phyloP scores from a whole-genome alignment of 2,113 vertebrate genomes.

The Stercorarius parasiticus region DNA sequence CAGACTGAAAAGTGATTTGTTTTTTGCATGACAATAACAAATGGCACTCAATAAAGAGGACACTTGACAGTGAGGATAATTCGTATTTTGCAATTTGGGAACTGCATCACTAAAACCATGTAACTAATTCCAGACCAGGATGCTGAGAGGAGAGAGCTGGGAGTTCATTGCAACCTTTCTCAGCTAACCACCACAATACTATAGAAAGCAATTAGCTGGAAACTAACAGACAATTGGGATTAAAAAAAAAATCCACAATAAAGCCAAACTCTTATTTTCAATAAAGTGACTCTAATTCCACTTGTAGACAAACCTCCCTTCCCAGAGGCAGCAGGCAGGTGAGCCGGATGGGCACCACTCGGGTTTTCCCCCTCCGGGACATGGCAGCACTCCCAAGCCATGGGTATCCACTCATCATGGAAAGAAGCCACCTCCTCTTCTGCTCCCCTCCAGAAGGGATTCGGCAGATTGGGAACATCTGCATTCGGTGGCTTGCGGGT shows the following conservation, averaged over 20 bases:
- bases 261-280: background rate
- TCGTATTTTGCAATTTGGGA: background rate
- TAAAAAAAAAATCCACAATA: background rate
- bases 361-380: background rate
- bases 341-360: rapidly evolving
- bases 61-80: background rate
- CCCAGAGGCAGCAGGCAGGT: background rate
- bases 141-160: background rate
- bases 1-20: background rate
- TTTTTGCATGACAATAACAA: background rate
- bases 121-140: background rate
- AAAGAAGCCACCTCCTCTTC: background rate
- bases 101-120: background rate
- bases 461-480: background rate
- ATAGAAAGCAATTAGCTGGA: background rate
- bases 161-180: background rate
- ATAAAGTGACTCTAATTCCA: background rate
- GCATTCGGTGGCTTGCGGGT: background rate
- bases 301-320: background rate
- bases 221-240: background rate
- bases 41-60: background rate
- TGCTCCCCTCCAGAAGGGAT: background rate
- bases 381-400: background rate
- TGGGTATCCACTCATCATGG: background rate
- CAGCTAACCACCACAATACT: background rate